Base-by-base conservation (phyloP, 2,888 invertebrate species). In the Zootermopsis nevadensis region DNA sequence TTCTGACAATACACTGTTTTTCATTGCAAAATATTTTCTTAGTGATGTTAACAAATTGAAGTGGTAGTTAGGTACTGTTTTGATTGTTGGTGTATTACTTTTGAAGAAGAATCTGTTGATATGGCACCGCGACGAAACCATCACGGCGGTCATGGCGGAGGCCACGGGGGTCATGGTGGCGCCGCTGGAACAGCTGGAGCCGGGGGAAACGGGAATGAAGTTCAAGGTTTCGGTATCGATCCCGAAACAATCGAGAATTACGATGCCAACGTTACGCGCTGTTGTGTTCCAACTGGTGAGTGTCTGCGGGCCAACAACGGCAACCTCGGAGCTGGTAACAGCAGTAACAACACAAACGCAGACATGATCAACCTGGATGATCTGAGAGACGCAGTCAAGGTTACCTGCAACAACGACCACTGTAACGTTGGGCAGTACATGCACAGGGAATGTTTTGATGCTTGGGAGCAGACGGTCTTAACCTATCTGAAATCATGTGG, bases 391-490 rank as follows among this genome's bases (percentile, higher is more conserved):
- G 94, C 95, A 76, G 94, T 98, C 86, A 95, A 95, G 89, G 97
- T 99, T 84, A 93, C 95, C 86, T 99, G 99, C 93, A 98, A 97
- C 92, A 98, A 98, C 91, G 98, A 98, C 89, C 93, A 94, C 88
- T 99, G 99, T 91, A 92, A 93, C 85, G 93, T 93, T 88, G 97
- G 98, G 85, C 94, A 95, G 89, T 98, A 95, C 89, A 98, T 99
- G 98, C 99, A 99, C 92, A 94, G 95, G 86, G 96, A 96, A 89
- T 99, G 98, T 90, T 98, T 98, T 91, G 97, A 97, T 86, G 93
- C 94, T 87, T 99, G 98, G 97, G 98, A 99, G 90, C 94, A 94
- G 89, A 93, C 95, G 60, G 96, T 98, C 83, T 92, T 79, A 86
- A 94, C 95, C 81, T 97, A 96, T 88, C 92, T 99, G 85, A 96